Evolutionary conservation across 2,797 vertebrate species (phyloP), one percentile per base, ranked within the genome.

Genomic region (Cynopterus sphinx): DNA sequence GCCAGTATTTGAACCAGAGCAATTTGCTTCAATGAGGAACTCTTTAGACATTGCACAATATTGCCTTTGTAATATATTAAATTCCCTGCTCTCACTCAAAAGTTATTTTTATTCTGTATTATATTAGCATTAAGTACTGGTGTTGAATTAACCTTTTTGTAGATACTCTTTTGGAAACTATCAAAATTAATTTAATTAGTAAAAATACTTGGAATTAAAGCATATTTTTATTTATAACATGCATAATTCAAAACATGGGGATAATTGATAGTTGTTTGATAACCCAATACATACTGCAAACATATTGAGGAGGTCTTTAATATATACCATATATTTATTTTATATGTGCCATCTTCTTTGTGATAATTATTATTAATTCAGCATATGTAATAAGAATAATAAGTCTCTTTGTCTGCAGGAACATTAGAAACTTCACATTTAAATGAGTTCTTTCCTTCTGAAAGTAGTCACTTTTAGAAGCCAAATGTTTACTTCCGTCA

Each of bases 121-220:
- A 49, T 78, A 15, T 51, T 95, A 88, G 73, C 39, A 46, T 65
- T 87, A 15, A 84, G 63, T 71, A n/a, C 0, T 65, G 33, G 3
- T 46, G 68, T 59, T 26, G 65, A 39, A 61, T 55, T 96, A 0
- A 36, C 9, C n/a, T 28, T 28, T 79, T 73, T 78, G 53, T 73
- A 31, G 26, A 77, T 33, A 33, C 10, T 49, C 24, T 86, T 93
- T 0, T 21, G 17, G 31, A 96, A 96, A 73, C 3, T 63, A 92
- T 53, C 36, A 94, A 41, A 90, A 88, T 92, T 85, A 77, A 94
- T 61, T 61, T 93, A 95, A 90, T 87, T 77, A 36, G 31, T 57
- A 65, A 88, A 22, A 5, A 92, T 87, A 46, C 53, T 63, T 95
- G 61, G n/a, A 94, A 68, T 78, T 43, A 94, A 53, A 28, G 22